A percentile compares a stretch with the other conserved stretches of the same genome.
These are phyloP conservation scores for Spermophilus dauricus DNA, from an alignment of 2,113 vertebrate species.

Conservation along the genomic window DNA sequence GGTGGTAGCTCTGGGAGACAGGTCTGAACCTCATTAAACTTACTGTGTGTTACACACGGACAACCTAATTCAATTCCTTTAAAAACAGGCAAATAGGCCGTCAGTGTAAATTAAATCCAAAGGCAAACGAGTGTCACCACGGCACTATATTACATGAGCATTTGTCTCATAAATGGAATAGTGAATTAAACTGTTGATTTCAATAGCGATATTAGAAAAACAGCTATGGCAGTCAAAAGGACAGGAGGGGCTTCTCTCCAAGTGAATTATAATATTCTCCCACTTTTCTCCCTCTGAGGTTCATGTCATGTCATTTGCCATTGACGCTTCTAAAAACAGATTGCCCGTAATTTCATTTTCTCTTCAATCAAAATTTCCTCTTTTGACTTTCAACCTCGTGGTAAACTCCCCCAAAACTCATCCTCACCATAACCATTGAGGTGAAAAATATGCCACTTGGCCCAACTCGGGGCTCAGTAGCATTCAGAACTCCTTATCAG, in stretches of 20 bases:
- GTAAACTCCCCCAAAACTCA: background rate
- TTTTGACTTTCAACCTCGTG: background rate
- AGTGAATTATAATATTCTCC: slow-evolving; percentile 36
- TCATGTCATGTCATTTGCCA: background rate
- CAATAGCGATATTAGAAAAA: slow-evolving; percentile 65
- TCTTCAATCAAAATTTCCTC: background rate
- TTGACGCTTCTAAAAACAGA: background rate
- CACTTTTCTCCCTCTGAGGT: background rate
- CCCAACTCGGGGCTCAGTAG: background rate
- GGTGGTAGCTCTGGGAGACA: slow-evolving; percentile 67
- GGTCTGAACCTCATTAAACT: slow-evolving; percentile 81
- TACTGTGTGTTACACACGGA: slow-evolving; percentile 73
- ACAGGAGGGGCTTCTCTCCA: slow-evolving; percentile 10
- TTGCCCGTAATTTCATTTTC: background rate
- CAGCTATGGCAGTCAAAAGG: slow-evolving; percentile 40
- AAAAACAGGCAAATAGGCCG: slow-evolving; percentile 78
- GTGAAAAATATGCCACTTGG: background rate
- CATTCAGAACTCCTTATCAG: background rate
- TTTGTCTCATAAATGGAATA: slow-evolving; percentile 79
- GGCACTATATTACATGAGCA: slow-evolving; percentile 73
- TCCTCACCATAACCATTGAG: background rate
- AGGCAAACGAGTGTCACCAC: slow-evolving; percentile 75
- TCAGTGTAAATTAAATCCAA: slow-evolving; percentile 81
- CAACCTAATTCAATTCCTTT: slow-evolving; percentile 82
- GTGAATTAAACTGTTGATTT: slow-evolving; percentile 81